A percentile compares a stretch with the other conserved stretches of the same genome.
Evolutionary conservation across 1,140 invertebrate genomes (phyloP).

Genomic region (Sarcophaga bullata): DNA sequence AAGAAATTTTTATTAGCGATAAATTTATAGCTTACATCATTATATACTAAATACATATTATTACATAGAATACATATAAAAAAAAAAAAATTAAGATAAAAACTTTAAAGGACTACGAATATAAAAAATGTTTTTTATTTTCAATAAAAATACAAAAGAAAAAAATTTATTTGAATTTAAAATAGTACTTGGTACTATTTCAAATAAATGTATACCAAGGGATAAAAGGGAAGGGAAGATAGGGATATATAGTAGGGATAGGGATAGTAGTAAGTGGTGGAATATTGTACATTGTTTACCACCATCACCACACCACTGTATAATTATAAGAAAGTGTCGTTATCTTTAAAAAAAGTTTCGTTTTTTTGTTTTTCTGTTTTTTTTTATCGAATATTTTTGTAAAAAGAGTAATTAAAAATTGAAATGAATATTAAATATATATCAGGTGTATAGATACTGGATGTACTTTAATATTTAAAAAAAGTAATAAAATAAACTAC

Average conservation of each 20-base stretch:
- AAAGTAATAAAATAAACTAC: background rate
- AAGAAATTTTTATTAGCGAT: conserved; percentile 22
- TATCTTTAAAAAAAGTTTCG: background rate
- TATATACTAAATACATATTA: conserved; percentile 27
- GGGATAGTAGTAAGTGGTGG: too few relatives aligned
- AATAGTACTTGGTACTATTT: conserved; percentile 22
- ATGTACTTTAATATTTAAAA: background rate
- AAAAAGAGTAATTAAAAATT: too few relatives aligned
- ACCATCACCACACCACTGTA: too few relatives aligned
- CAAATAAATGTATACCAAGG: background rate
- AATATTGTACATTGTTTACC: too few relatives aligned
- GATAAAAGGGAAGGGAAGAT: too few relatives aligned
- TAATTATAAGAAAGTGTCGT: background rate
- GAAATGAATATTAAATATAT: too few relatives aligned
- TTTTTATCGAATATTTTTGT: too few relatives aligned
- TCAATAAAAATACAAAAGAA: background rate
- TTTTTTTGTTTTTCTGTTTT: background rate
- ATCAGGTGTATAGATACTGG: too few relatives aligned
- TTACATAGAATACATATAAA: conserved; percentile 21
- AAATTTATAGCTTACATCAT: conserved; percentile 21
- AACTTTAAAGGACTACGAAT: too few relatives aligned
- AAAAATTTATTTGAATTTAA: background rate
- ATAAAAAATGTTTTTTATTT: background rate
- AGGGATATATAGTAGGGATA: too few relatives aligned
- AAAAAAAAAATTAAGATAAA: too few relatives aligned